Conservation (phyloP, 53 echinoderm and acorn worm genomes). For the Temnopleurus reevesii region DNA sequence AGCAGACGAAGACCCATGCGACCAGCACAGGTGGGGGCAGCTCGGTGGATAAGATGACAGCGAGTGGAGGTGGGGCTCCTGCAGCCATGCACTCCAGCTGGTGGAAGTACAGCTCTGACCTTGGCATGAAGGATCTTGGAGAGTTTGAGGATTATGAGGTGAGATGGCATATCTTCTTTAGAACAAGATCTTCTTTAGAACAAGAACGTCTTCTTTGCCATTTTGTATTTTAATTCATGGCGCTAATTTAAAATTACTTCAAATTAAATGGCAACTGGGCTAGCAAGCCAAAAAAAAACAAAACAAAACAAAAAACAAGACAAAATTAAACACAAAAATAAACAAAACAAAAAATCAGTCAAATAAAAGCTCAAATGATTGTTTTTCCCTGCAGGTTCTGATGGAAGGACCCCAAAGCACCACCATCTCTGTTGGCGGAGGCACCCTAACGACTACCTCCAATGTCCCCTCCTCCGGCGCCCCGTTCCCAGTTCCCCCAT, state of each 20-base stretch:
- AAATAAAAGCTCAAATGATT: too few relatives aligned
- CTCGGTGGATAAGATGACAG: conserved; percentile 35
- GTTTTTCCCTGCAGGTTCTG: not conserved
- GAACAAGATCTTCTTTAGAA: too few relatives aligned
- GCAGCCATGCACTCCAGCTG: conserved; percentile 46
- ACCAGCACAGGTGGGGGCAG: conserved; percentile 18
- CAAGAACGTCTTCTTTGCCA: too few relatives aligned
- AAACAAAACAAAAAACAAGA: too few relatives aligned
- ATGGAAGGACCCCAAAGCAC: conserved; percentile 40
- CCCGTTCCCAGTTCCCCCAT: not conserved
- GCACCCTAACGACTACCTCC: conserved; percentile 54
- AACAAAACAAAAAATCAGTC: too few relatives aligned
- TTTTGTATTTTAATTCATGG: too few relatives aligned
- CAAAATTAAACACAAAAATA: too few relatives aligned
- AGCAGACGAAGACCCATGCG: not conserved
- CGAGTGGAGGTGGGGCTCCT: conserved; percentile 58
- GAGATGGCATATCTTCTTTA: too few relatives aligned
- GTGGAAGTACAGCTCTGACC: conserved; percentile 57
- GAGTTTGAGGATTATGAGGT: conserved; percentile 52
- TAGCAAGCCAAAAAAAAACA: too few relatives aligned
- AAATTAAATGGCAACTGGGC: too few relatives aligned
- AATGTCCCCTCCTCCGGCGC: conserved; percentile 5
- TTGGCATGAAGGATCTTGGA: conserved; percentile 60
- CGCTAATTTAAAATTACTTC: too few relatives aligned
- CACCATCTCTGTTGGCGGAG: conserved; percentile 47